Base-by-base conservation (phyloP, 2,797 vertebrate species). In the Columba guinea region DNA sequence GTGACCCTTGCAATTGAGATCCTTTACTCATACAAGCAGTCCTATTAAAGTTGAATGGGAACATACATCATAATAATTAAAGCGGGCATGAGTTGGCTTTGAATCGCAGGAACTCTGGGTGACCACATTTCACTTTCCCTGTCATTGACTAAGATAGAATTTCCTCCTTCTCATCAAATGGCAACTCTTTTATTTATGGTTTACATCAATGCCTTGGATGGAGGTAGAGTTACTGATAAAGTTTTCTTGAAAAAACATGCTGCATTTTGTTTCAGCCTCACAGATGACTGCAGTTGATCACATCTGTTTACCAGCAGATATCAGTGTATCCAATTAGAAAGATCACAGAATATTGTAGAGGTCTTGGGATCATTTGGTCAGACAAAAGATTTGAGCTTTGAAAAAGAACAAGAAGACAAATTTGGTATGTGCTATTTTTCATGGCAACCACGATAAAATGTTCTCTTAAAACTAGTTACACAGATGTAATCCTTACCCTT, bases 231-330 rank as follows among this genome's bases (percentile, higher is more conserved):
- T 94, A 92, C 96, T 92, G 94, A 77, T 95, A 91, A 92, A 96
- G 75, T 84, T 94, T 35, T 64, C 46, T 74, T 76, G 27, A 24
- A 71, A 87, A 87, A 92, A 88, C 76, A 74, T 63, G 73, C 91
- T 85, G 81, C 94, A 65, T 94, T 91, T 93, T 77, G 35, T 79
- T 94, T 95, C 86, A 84, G 93, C 67, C 37, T 85, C 76, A 84
- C 89, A 95, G 79, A 95, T 81, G 89, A 92, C 65, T 91, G 84
- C 90, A 94, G 90, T 90, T 56, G 62, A 95, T 94, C 94, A 95
- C 95, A 96, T 96, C 90, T 96, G 94, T 90, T 96, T 96, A 79
- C 82, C 94, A 96, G 95, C 89, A 96, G 89, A 92, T 82, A 86
- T 73, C 59, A 78, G 44, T 92, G 96, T 88, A 92, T 81, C 89